A percentile compares a stretch with the other conserved stretches of the same genome.
These are phyloP conservation scores for Acleris literana DNA, from an alignment of 2,888 invertebrate species.

Conservation along the genomic window DNA sequence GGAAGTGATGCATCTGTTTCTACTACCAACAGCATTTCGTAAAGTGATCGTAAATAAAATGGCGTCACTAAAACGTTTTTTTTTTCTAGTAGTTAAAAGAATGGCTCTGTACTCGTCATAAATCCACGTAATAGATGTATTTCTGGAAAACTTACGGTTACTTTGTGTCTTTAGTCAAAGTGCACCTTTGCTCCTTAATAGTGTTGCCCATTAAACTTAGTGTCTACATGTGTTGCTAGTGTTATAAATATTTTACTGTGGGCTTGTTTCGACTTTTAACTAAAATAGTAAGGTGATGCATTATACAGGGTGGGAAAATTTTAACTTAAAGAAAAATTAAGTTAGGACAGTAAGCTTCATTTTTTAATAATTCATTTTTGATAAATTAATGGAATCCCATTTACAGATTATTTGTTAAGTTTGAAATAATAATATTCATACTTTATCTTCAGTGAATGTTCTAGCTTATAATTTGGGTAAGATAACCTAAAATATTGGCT, in stretches of 20 bases:
- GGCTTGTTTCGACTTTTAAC: background rate
- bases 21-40: slow-evolving; percentile 21
- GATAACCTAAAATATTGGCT: no score
- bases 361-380: no score
- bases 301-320: no score
- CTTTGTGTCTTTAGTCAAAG: slow-evolving; percentile 12
- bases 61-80: slow-evolving; percentile 39
- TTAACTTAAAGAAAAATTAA: no score
- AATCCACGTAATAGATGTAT: slow-evolving; percentile 37
- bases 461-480: no score
- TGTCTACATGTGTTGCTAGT: background rate
- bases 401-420: no score
- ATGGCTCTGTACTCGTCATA: slow-evolving; percentile 35
- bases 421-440: no score
- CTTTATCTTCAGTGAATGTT: no score
- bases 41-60: slow-evolving; percentile 41
- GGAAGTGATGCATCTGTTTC: slow-evolving; percentile 23
- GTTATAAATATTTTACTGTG: background rate
- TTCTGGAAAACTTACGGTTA: slow-evolving; percentile 27
- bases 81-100: slow-evolving; percentile 32
- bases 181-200: slow-evolving; percentile 25
- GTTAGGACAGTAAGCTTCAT: no score
- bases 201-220: background rate
- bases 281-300: no score
- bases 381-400: no score